Conservation (phyloP, 1,140 invertebrate species). For the Musca vetustissima region DNA sequence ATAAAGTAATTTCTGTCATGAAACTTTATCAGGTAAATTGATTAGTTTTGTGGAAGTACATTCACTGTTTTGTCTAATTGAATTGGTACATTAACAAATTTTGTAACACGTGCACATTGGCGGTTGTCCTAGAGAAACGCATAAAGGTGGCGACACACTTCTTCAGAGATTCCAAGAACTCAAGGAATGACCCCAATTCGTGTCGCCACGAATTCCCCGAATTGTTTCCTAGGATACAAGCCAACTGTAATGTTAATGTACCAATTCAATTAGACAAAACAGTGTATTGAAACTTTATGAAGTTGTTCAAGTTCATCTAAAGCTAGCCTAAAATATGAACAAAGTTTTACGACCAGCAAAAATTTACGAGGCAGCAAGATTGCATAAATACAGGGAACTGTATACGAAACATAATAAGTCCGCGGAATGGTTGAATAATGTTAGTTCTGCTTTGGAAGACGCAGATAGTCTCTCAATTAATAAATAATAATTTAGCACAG, state of each 20-base stretch:
- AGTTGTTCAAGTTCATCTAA: conserved; percentile 23
- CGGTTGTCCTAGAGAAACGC: conserved; percentile 2
- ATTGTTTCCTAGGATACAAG: conserved; percentile 15
- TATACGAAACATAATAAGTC: conserved; percentile 14
- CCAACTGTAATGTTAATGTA: conserved; percentile 5
- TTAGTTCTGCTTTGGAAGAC: not conserved
- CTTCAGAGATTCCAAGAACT: not conserved
- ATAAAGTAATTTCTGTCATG: conserved; percentile 23
- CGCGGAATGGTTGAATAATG: not conserved
- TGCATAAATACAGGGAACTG: conserved; percentile 8
- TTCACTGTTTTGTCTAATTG: conserved; percentile 3
- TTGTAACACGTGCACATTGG: not conserved
- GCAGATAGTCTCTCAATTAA: not conserved
- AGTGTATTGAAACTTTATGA: conserved; percentile 20
- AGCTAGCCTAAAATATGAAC: conserved; percentile 11
- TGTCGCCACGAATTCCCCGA: conserved; percentile 3
- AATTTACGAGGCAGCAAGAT: conserved; percentile 17
- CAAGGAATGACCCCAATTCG: not conserved
- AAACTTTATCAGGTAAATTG: conserved; percentile 11
- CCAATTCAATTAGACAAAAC: conserved; percentile 5
- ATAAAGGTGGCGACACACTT: conserved; percentile 9
- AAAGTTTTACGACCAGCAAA: conserved; percentile 22
- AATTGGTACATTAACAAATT: conserved; percentile 15
- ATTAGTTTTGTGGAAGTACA: conserved; percentile 15
- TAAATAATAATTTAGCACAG: not conserved